Evolutionary conservation across 2,113 vertebrate species (phyloP).

Genomic region (Tragelaphus buxtoni): DNA sequence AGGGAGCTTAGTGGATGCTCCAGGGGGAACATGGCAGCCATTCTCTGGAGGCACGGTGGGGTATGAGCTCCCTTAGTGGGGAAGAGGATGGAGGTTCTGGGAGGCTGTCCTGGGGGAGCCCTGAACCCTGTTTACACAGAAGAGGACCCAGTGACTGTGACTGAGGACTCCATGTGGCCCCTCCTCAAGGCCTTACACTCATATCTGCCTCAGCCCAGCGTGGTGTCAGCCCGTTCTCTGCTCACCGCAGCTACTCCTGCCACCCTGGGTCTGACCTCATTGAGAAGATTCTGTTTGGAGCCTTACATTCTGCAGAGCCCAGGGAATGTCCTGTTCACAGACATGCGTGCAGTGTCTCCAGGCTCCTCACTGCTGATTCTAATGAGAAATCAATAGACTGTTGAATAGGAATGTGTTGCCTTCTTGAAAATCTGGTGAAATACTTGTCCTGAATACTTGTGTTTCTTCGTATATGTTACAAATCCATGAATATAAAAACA

Average conservation of each 20-base stretch:
- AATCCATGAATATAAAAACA: background rate
- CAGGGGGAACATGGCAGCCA: background rate
- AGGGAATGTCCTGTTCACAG: background rate
- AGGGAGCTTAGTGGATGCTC: background rate
- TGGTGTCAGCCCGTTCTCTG: background rate
- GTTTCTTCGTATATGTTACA: background rate
- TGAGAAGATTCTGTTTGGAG: too few species aligned
- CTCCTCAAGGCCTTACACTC: background rate
- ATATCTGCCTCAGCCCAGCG: background rate
- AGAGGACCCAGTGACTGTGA: background rate
- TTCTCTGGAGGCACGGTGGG: background rate
- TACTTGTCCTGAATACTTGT: background rate
- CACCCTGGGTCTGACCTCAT: background rate
- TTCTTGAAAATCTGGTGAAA: background rate
- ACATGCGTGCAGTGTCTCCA: rapidly evolving
- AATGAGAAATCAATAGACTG: background rate
- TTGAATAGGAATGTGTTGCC: background rate
- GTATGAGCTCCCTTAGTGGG: background rate
- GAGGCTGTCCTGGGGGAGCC: background rate
- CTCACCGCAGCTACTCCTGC: background rate
- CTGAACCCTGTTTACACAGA: background rate
- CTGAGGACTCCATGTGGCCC: background rate
- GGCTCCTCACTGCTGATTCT: background rate
- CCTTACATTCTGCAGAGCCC: rapidly evolving
- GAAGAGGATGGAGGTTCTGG: background rate